These are phyloP conservation scores for Alsophila aescularia DNA, from an alignment of 2,888 invertebrate species.

Conservation along the genomic window DNA sequence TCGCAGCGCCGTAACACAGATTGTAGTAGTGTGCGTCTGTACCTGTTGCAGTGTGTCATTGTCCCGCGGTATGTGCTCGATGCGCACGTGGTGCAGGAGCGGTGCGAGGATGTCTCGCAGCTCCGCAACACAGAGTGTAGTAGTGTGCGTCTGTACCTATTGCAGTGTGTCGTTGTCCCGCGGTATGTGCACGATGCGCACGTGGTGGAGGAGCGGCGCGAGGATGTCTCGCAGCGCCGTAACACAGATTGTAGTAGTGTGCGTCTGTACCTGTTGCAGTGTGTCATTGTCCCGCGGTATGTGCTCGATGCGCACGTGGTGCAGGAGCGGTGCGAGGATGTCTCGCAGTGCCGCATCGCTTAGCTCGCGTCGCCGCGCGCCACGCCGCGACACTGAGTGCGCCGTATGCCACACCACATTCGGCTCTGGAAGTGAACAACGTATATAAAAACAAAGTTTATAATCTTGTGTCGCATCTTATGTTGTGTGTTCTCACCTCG, in stretches of 20 bases:
- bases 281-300: not conserved
- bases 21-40: too few relatives aligned
- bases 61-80: too few relatives aligned
- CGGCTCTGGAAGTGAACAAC: constrained; percentile 86
- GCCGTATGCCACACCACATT: constrained; percentile 96
- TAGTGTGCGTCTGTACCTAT: too few relatives aligned
- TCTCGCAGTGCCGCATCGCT: constrained; percentile 91
- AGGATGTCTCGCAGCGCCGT: too few relatives aligned
- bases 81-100: too few relatives aligned
- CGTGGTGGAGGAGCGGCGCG: constrained; percentile 92
- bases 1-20: too few relatives aligned
- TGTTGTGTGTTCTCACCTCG: constrained; percentile 9
- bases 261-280: constrained; percentile 46
- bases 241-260: too few relatives aligned
- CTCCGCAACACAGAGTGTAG: too few relatives aligned
- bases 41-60: too few relatives aligned
- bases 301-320: constrained; percentile 87
- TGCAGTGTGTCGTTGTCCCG: too few relatives aligned
- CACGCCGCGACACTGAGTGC: constrained; percentile 95
- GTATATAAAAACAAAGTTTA: not conserved
- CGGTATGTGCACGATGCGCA: constrained; percentile 96
- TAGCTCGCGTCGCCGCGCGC: constrained; percentile 87
- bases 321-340: constrained; percentile 90
- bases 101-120: too few relatives aligned
- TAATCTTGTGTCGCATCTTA: not conserved